Evolutionary conservation across 1,140 invertebrate genomes (phyloP).

Genomic region (Drepana arcuata): DNA sequence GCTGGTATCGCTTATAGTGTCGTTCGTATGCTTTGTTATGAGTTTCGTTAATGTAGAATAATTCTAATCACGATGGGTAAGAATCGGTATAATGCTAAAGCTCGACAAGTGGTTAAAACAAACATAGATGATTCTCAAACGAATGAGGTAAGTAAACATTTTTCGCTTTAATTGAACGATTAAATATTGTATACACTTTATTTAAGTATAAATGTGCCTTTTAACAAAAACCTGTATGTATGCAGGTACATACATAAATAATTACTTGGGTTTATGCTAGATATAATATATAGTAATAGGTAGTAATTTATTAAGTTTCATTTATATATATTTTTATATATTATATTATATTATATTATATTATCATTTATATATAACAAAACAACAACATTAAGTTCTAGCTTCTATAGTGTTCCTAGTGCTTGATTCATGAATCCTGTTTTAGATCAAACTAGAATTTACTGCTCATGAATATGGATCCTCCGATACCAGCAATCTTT

Average conservation of each 20-base stretch:
- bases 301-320: too few species aligned
- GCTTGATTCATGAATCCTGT: slow-evolving; percentile 15
- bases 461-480: slow-evolving; percentile 69
- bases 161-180: not conserved
- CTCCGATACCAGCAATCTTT: slow-evolving; percentile 82
- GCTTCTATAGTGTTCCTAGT: too few species aligned
- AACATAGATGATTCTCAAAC: slow-evolving; percentile 79
- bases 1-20: not conserved
- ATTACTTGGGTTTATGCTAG: too few species aligned
- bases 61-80: slow-evolving; percentile 72
- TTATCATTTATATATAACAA: too few species aligned
- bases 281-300: too few species aligned
- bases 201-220: too few species aligned
- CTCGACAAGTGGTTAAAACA: slow-evolving; percentile 78
- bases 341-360: too few species aligned
- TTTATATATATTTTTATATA: too few species aligned
- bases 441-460: slow-evolving; percentile 79
- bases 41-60: not conserved
- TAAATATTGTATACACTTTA: too few species aligned
- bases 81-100: slow-evolving; percentile 84
- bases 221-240: too few species aligned
- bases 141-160: slow-evolving; percentile 75
- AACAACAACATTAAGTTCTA: too few species aligned
- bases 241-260: too few species aligned
- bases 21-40: not conserved